Evolutionary conservation across 2,797 vertebrate genomes (phyloP).

Genomic region (Ceyx erithaca): DNA sequence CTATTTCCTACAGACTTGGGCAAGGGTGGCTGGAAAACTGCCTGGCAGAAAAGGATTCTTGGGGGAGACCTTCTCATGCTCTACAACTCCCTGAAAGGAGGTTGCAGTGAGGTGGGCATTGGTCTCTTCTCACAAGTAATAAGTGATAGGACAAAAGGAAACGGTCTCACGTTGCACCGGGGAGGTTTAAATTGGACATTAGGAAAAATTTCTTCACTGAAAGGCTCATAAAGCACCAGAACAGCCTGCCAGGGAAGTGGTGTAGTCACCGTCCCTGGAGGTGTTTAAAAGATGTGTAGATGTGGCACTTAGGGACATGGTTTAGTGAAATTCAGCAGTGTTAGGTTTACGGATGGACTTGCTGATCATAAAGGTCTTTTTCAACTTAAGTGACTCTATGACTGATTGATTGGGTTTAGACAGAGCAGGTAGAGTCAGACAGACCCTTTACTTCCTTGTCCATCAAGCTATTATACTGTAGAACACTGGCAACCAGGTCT

Average conservation of each 20-base stretch:
- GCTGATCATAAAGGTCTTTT: neutral
- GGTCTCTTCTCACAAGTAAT: too few relatives aligned
- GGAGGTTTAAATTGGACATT: neutral
- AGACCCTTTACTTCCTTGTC: neutral
- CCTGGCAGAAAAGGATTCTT: neutral
- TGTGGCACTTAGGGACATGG: neutral
- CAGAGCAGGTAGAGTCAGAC: neutral
- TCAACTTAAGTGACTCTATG: neutral
- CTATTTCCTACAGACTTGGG: neutral
- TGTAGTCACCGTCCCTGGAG: neutral
- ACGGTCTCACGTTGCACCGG: too few relatives aligned
- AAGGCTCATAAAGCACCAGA: neutral
- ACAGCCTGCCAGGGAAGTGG: neutral
- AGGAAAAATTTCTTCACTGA: neutral
- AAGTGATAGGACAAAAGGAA: too few relatives aligned
- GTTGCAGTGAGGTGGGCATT: too few relatives aligned
- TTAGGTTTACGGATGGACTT: neutral
- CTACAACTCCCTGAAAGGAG: neutral
- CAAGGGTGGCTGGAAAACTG: neutral
- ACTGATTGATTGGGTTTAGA: slow-evolving; percentile 4
- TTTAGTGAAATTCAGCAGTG: neutral
- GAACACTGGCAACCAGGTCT: neutral
- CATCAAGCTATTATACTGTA: neutral
- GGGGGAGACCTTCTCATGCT: neutral
- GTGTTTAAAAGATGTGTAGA: neutral